Evolutionary conservation across 2,888 invertebrate species (phyloP).

Genomic region (Nomada flava): DNA sequence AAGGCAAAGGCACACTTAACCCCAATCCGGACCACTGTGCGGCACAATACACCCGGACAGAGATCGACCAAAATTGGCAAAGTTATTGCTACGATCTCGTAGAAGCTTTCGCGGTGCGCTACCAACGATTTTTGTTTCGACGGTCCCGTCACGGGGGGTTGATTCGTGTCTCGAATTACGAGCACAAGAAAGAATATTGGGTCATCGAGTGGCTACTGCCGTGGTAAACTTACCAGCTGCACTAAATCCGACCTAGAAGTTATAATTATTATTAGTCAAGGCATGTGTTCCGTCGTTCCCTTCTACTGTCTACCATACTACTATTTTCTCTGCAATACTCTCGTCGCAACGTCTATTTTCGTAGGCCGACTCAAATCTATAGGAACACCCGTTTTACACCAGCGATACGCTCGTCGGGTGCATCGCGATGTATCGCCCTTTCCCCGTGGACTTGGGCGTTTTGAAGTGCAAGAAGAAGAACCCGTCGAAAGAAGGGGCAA

Average conservation of each 20-base stretch:
- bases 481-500: background rate
- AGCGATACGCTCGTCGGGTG: slow-evolving; percentile 30
- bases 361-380: slow-evolving; percentile 68
- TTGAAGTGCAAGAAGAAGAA: background rate
- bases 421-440: slow-evolving; percentile 25
- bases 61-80: too few relatives aligned
- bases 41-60: too few relatives aligned
- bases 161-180: slow-evolving; percentile 50
- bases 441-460: too few relatives aligned
- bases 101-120: too few relatives aligned
- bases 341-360: slow-evolving; percentile 68
- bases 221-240: slow-evolving; percentile 46
- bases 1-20: too few relatives aligned
- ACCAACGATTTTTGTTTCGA: too few relatives aligned
- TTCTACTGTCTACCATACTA: slow-evolving; percentile 58
- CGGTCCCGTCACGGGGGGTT: slow-evolving; percentile 16
- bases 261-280: slow-evolving; percentile 72
- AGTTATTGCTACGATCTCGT: too few relatives aligned
- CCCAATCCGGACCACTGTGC: too few relatives aligned
- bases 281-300: slow-evolving; percentile 62
- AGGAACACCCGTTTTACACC: slow-evolving; percentile 36
- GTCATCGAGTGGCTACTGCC: slow-evolving; percentile 44
- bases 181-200: slow-evolving; percentile 40
- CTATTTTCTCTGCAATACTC: slow-evolving; percentile 54
- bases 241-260: slow-evolving; percentile 70